A percentile compares a stretch with the other conserved stretches of the same genome.
Evolutionary conservation across 2,113 vertebrate species (phyloP).

Genomic region (Leiothrix lutea): DNA sequence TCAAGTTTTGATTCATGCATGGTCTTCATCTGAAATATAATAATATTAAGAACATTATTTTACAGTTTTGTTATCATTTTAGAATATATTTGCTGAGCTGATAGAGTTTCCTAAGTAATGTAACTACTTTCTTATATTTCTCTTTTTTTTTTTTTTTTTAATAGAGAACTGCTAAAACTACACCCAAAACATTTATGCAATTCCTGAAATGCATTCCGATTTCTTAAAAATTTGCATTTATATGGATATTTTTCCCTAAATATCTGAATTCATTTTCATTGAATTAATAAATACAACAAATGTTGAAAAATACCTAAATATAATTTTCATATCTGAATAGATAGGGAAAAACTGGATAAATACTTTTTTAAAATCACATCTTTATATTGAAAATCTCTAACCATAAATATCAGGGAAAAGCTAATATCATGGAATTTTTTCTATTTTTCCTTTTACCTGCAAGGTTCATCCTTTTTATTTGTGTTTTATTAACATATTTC

Average conservation of each 20-base stretch:
- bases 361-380: background rate
- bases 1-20: background rate
- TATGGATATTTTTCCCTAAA: fast-evolving
- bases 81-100: background rate
- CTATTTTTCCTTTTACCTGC: background rate
- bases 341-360: background rate
- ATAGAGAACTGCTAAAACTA: background rate
- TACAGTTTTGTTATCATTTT: background rate
- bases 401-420: background rate
- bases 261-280: background rate
- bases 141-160: background rate
- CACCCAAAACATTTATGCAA: background rate
- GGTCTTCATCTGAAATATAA: background rate
- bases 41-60: background rate
- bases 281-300: background rate
- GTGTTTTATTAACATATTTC: background rate
- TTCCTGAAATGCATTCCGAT: background rate
- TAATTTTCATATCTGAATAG: background rate
- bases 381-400: background rate
- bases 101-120: background rate
- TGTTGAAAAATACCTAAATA: background rate
- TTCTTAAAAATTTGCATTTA: background rate
- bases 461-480: background rate
- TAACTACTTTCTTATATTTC: background rate
- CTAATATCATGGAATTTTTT: background rate